phyloP scores from a whole-genome alignment of 2,888 invertebrate species.

The Tryphoninae sp. region DNA sequence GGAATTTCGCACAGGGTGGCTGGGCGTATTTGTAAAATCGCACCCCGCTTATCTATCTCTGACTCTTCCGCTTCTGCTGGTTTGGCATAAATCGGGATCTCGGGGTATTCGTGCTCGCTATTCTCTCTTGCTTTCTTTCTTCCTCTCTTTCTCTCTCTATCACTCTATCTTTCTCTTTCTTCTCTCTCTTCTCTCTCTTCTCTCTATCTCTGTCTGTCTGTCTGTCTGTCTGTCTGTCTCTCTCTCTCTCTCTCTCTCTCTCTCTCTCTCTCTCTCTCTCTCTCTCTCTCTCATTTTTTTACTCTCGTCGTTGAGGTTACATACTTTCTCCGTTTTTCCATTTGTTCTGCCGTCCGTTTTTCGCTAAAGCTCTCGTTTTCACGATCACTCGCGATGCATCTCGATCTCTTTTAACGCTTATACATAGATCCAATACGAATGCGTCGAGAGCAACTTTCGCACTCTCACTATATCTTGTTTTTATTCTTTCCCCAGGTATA shows the following conservation, averaged over 20 bases:
- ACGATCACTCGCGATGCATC: constrained; percentile 16
- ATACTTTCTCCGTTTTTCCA: constrained; percentile 38
- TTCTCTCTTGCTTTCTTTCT: constrained; percentile 24
- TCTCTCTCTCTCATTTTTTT: constrained; percentile 38
- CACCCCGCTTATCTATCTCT: constrained; percentile 54
- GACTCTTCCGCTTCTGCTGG: constrained; percentile 34
- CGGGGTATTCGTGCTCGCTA: constrained; percentile 23
- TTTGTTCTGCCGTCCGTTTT: not conserved
- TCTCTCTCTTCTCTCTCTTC: no score
- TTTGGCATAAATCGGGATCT: constrained; percentile 61
- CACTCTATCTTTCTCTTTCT: no score
- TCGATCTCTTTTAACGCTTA: constrained; percentile 26
- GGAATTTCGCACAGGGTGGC: not conserved
- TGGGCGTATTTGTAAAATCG: constrained; percentile 57
- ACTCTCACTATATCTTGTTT: not conserved
- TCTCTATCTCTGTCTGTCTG: no score
- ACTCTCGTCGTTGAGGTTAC: constrained; percentile 21
- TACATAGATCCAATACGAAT: constrained; percentile 17
- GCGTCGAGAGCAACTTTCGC: constrained; percentile 1
- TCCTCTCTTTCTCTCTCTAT: not conserved
- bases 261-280: not conserved
- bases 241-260: constrained; percentile 17
- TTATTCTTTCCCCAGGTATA: not conserved
- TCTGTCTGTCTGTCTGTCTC: no score
- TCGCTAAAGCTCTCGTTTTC: constrained; percentile 15